Evolutionary conservation across 1,140 invertebrate species (phyloP).

Genomic region (Zaprionus taronus): DNA sequence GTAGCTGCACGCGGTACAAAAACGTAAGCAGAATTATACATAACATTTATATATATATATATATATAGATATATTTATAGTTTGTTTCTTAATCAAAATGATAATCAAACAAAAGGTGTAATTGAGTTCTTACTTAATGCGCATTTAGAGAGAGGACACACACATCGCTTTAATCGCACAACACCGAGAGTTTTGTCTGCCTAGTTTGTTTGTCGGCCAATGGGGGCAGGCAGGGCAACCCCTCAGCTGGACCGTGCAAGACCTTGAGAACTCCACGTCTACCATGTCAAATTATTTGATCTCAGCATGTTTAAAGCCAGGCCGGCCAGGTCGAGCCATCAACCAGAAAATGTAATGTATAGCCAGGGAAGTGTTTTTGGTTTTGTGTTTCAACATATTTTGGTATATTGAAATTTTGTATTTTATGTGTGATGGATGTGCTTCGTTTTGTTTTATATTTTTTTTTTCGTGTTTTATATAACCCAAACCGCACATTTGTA

Average conservation of each 20-base stretch:
- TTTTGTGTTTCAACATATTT: conserved; percentile 22
- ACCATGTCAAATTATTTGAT: conserved; percentile 61
- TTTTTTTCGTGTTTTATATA: conserved; percentile 23
- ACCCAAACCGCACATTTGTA: conserved; percentile 46
- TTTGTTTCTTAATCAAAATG: conserved; percentile 56
- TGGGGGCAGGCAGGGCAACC: conserved; percentile 44
- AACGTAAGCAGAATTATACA: conserved; percentile 73
- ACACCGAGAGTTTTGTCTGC: conserved; percentile 79
- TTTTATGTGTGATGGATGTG: conserved; percentile 21
- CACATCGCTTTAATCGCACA: conserved; percentile 70
- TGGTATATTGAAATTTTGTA: conserved; percentile 30
- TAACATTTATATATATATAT: conserved; percentile 38
- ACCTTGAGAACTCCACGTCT: conserved; percentile 65
- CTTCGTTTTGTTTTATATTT: conserved; percentile 33
- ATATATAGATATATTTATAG: conserved; percentile 22
- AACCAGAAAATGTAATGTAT: conserved; percentile 50
- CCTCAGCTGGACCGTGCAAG: conserved; percentile 56
- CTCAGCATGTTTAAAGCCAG: conserved; percentile 27
- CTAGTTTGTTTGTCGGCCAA: conserved; percentile 72
- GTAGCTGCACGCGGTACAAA: conserved; percentile 59
- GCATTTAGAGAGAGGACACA: conserved; percentile 82
- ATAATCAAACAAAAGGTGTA: conserved; percentile 62
- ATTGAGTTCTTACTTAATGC: conserved; percentile 83
- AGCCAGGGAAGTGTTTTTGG: conserved; percentile 43
- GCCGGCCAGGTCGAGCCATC: conserved; percentile 45